Evolutionary conservation across 2,113 vertebrate genomes (phyloP), one percentile per base, ranked within the genome.

Genomic region (Perognathus longimembris): DNA sequence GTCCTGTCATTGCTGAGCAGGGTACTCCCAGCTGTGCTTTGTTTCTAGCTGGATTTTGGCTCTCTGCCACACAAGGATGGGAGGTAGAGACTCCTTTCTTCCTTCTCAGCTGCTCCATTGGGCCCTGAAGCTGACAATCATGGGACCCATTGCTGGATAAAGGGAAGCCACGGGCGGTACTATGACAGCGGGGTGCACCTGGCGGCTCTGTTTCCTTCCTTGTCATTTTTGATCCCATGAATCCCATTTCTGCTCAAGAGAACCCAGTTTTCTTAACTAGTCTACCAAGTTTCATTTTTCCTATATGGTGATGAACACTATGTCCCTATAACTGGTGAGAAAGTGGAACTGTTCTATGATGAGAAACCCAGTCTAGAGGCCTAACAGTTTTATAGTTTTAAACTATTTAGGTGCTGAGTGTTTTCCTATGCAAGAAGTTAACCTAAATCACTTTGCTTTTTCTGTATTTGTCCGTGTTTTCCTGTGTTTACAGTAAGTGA

Each of bases 301-400:
- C 42, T 63, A 17, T 15, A 42, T 28, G 28, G 32, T 3, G 21
- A 32, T 10, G 3, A n/a, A 15, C 22, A 45, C 18, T 15, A 7
- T 71, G 40, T 57, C 90, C 57, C 40, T 45, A 64, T 85, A 67
- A 66, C 42, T 63, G 82, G 82, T 50, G 76, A 67, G 89, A 59
- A 86, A 61, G n/a, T 36, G 14, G 70, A 89, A 59, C 34, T 28
- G 28, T 71, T 32, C 54, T 36, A 3, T 73, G 20, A 59, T 40
- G 54, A 84, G 90, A 76, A 50, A 76, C 22, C 38, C 69, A 57
- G 36, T 84, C 74, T 84, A 18, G 7, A 71, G 36, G 12, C 57
- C n/a, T 24, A 18, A n/a, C 28, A 17, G 5, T n/a, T 40, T 38
- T 21, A 61, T 34, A 34, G 61, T 75, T 63, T 69, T 45, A 84